A percentile compares a stretch with the other conserved stretches of the same genome.
Conservation (phyloP, 2,797 vertebrate species). For the Petrocephalus schoutedeni region DNA sequence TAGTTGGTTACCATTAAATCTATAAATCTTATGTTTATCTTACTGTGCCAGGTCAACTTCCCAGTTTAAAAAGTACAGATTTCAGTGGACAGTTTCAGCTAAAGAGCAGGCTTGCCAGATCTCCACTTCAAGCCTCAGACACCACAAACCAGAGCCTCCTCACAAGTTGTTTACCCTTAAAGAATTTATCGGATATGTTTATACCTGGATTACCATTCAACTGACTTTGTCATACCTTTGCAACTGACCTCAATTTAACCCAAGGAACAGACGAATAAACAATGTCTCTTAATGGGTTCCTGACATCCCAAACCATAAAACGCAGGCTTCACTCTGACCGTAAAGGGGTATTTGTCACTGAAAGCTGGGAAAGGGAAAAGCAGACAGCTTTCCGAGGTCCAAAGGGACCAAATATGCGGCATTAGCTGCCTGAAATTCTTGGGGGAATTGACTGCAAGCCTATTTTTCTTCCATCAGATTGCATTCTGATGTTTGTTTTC, state of each 20-base stretch:
- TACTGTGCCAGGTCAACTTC: slow-evolving; percentile 4
- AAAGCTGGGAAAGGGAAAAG: slow-evolving; percentile 18
- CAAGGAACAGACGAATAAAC: background rate
- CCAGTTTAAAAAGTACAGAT: slow-evolving; percentile 24
- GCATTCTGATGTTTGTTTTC: slow-evolving; percentile 30
- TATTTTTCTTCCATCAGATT: slow-evolving; percentile 30
- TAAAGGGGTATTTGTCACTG: slow-evolving; percentile 13
- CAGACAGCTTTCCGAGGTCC: slow-evolving; percentile 20
- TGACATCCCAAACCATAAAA: slow-evolving; percentile 11
- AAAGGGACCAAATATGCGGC: slow-evolving; percentile 28
- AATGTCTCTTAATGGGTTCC: slow-evolving; percentile 11
- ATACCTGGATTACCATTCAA: slow-evolving; percentile 39
- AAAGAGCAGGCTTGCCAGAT: slow-evolving; percentile 31
- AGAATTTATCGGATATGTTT: slow-evolving; percentile 16
- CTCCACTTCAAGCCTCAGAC: background rate
- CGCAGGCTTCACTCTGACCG: background rate
- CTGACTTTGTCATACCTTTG: slow-evolving; percentile 34
- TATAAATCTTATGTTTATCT: background rate
- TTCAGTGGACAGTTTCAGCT: slow-evolving; percentile 33
- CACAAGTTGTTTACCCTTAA: background rate
- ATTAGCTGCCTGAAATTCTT: slow-evolving; percentile 21
- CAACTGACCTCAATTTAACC: slow-evolving; percentile 26
- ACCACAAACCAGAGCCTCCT: background rate
- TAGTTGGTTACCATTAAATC: background rate
- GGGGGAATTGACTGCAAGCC: slow-evolving; percentile 20